Percentiles rank a stretch among this genome's conserved stretches.
These are phyloP conservation scores for Apis florea DNA, from an alignment of 1,140 invertebrate species.

Conservation along the genomic window DNA sequence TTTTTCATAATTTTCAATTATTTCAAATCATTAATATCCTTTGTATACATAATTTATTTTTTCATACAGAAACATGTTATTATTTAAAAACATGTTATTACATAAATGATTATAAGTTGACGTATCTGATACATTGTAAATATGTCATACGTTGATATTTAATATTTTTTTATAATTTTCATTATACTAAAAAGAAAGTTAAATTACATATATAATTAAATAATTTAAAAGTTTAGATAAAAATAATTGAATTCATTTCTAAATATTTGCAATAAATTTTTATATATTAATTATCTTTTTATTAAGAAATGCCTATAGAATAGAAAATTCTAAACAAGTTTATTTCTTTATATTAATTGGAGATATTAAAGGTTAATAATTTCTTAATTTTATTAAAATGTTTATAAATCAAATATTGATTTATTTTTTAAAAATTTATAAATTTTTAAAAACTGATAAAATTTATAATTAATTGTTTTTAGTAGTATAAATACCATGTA, in stretches of 20 bases:
- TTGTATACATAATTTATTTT: not conserved
- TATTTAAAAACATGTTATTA: not conserved
- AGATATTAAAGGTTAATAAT: not conserved
- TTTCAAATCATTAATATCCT: not conserved
- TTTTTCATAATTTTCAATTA: not conserved
- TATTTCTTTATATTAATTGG: not conserved
- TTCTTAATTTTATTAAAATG: not conserved
- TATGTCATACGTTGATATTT: not conserved
- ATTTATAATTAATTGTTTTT: not conserved
- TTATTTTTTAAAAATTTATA: not conserved
- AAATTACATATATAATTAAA: not conserved
- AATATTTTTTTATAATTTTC: not conserved
- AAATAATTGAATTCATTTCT: not conserved
- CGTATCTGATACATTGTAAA: not conserved
- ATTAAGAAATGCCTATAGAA: not conserved
- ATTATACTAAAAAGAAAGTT: not conserved
- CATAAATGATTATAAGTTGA: not conserved
- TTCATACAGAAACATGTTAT: not conserved
- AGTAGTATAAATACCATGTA: not conserved
- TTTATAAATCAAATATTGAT: not conserved
- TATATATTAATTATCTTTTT: not conserved
- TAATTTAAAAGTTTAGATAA: not conserved
- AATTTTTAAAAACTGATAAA: not conserved
- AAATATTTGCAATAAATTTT: not conserved
- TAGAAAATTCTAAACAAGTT: not conserved